Conservation (phyloP, 2,888 invertebrate species). For the Meiosimyza decipiens region DNA sequence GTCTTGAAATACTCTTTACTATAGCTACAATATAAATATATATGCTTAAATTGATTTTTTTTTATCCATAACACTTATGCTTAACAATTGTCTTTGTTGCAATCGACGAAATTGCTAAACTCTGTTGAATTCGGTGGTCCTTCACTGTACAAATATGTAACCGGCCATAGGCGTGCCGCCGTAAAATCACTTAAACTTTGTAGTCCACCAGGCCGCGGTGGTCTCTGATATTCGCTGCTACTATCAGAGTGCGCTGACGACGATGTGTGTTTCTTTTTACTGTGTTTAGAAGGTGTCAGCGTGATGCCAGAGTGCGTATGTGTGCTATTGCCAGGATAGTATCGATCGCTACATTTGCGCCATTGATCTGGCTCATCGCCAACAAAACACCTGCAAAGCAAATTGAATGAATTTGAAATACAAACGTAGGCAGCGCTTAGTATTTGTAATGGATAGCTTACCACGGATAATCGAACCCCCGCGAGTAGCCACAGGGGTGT, state of each 20-base stretch:
- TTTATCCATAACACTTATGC: not conserved
- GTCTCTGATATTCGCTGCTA: constrained; percentile 58
- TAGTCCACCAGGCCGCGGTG: constrained; percentile 63
- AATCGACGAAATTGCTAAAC: constrained; percentile 67
- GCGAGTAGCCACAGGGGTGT: constrained; percentile 86
- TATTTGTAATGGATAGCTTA: constrained; percentile 58
- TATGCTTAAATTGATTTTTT: constrained; percentile 31
- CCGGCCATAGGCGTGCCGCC: constrained; percentile 76
- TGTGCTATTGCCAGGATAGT: constrained; percentile 72
- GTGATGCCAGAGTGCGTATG: constrained; percentile 65
- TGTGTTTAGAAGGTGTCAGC: constrained; percentile 60
- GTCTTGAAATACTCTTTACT: constrained; percentile 11
- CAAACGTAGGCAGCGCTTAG: not conserved
- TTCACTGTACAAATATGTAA: constrained; percentile 83
- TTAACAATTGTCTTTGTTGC: constrained; percentile 67
- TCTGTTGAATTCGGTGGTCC: constrained; percentile 80
- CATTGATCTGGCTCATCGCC: constrained; percentile 83
- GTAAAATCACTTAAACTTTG: constrained; percentile 65
- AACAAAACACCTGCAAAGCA: constrained; percentile 79
- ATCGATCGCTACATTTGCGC: constrained; percentile 87
- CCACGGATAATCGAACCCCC: constrained; percentile 86
- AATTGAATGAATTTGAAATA: not conserved
- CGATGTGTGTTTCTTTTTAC: constrained; percentile 55
- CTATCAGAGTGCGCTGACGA: constrained; percentile 44
- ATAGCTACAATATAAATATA: constrained; percentile 11